phyloP scores from a whole-genome alignment of 2,113 vertebrate genomes.

The Thoracochromis brauschi region DNA sequence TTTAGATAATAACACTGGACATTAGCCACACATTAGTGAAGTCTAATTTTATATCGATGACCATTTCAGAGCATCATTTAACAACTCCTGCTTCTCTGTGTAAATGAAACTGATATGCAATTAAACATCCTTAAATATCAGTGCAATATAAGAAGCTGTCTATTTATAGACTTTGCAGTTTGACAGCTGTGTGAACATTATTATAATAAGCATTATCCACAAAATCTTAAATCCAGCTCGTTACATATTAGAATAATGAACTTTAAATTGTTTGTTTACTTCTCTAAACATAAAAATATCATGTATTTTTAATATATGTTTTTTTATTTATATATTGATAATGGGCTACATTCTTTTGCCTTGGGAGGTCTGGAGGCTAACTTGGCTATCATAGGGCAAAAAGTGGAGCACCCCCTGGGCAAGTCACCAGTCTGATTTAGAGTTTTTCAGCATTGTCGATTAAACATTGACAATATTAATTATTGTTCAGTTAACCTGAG shows the following conservation, averaged over 20 bases:
- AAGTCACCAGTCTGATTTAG: not conserved
- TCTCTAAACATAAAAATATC: not conserved
- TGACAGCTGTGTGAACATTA: not conserved
- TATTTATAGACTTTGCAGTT: not conserved
- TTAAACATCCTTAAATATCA: not conserved
- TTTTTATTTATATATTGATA: not conserved
- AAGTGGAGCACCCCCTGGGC: not conserved
- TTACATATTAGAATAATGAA: not conserved
- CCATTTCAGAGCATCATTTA: accelerated
- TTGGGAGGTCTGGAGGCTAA: not conserved
- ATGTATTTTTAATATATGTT: not conserved
- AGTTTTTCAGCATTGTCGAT: not conserved
- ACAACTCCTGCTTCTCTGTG: not conserved
- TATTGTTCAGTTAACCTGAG: not conserved
- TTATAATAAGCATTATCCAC: not conserved
- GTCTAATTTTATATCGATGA: not conserved
- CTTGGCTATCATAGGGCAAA: not conserved
- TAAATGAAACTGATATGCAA: not conserved
- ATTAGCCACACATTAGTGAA: not conserved
- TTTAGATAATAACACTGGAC: not conserved
- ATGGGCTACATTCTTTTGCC: not conserved
- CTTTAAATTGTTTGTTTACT: not conserved
- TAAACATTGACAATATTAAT: not conserved
- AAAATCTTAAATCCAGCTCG: not conserved
- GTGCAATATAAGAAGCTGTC: not conserved